Evolutionary conservation across 2,888 invertebrate species (phyloP).

Genomic region (Cerastis leucographa): DNA sequence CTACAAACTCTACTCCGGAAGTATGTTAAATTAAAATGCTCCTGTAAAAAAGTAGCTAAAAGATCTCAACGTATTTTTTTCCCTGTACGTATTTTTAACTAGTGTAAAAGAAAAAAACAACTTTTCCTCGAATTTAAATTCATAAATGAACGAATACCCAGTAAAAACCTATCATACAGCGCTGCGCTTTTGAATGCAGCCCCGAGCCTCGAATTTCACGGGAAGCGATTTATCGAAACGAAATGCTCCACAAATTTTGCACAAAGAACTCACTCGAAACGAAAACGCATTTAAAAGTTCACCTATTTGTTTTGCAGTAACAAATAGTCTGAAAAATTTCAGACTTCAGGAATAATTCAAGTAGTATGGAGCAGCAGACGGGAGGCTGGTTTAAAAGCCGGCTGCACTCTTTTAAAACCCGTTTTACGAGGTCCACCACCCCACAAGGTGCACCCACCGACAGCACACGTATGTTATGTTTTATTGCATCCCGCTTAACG

Average conservation of each 20-base stretch:
- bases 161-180: slow-evolving; percentile 2
- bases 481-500: slow-evolving; percentile 55
- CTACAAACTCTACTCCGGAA: not conserved
- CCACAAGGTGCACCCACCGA: slow-evolving; percentile 20
- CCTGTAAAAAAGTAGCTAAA: not conserved
- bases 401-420: slow-evolving; percentile 67
- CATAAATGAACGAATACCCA: slow-evolving; percentile 21
- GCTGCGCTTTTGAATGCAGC: slow-evolving; percentile 13
- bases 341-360: slow-evolving; percentile 67
- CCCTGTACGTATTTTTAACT: not conserved
- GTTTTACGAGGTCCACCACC: slow-evolving; percentile 69
- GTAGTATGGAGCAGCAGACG: slow-evolving; percentile 51
- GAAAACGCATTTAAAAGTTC: slow-evolving; percentile 42
- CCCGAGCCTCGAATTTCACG: slow-evolving; percentile 18
- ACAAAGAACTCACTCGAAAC: slow-evolving; percentile 40
- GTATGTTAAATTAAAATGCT: not conserved
- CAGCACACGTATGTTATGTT: slow-evolving; percentile 49
- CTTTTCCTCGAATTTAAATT: not conserved
- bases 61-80: not conserved
- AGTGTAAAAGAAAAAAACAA: not conserved
- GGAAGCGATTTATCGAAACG: slow-evolving; percentile 39
- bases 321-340: slow-evolving; percentile 51
- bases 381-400: slow-evolving; percentile 61
- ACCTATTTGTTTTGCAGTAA: slow-evolving; percentile 41
- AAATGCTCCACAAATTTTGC: slow-evolving; percentile 32